Conservation (phyloP, 1,140 invertebrate genomes). For the Drosophila busckii region DNA sequence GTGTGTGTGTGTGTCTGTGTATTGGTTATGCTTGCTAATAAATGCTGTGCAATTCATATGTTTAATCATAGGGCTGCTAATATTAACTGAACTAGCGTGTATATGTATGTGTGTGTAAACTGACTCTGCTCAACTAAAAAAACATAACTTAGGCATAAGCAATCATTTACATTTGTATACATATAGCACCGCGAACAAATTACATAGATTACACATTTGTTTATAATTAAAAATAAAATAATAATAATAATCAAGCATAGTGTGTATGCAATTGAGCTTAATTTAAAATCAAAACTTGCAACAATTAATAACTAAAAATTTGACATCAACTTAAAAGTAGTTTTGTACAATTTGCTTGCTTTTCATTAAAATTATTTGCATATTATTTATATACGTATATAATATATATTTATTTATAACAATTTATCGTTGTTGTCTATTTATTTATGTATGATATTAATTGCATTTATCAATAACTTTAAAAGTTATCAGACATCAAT, state of each 20-base stretch:
- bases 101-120: slow-evolving; percentile 20
- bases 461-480: slow-evolving; percentile 53
- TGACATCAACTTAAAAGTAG: slow-evolving; percentile 41
- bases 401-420: slow-evolving; percentile 28
- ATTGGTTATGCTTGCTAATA: slow-evolving; percentile 16
- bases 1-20: slow-evolving; percentile 41
- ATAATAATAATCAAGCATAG: slow-evolving; percentile 5
- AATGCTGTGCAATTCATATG: slow-evolving; percentile 44
- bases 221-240: slow-evolving; percentile 3
- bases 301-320: slow-evolving; percentile 56
- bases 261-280: slow-evolving; percentile 33
- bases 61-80: slow-evolving; percentile 34
- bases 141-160: slow-evolving; percentile 23
- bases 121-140: slow-evolving; percentile 44
- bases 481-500: slow-evolving; percentile 66
- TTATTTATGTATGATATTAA: slow-evolving; percentile 24
- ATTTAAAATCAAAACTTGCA: slow-evolving; percentile 52
- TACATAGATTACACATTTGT: slow-evolving; percentile 39
- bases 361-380: slow-evolving; percentile 15
- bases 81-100: slow-evolving; percentile 28
- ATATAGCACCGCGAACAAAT: slow-evolving; percentile 74
- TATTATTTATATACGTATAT: slow-evolving; percentile 13
- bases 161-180: slow-evolving; percentile 57
- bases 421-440: slow-evolving; percentile 57
- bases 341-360: slow-evolving; percentile 68